phyloP scores from a whole-genome alignment of 1,140 invertebrate genomes.

The Scylla paramamosain region DNA sequence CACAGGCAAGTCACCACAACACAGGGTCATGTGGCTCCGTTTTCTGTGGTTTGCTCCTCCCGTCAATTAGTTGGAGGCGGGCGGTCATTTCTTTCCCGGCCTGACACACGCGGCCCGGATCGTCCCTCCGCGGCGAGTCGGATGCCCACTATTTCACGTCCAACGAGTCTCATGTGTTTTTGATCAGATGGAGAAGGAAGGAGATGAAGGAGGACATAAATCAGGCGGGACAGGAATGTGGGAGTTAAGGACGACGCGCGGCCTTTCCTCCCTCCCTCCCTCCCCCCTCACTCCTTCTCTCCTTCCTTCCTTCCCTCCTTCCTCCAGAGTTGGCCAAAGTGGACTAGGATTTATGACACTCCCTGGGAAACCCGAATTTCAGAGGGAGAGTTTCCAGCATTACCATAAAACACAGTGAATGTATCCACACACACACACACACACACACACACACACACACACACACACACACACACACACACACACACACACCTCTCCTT shows the following conservation, averaged over 20 bases:
- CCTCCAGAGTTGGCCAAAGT: conserved; percentile 10
- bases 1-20: too few relatives aligned
- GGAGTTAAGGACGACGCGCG: background rate
- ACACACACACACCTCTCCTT: background rate
- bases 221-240: background rate
- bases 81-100: too few relatives aligned
- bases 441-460: background rate
- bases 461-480: background rate
- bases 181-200: conserved; percentile 14
- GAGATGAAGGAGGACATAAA: background rate
- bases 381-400: background rate
- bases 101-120: too few relatives aligned
- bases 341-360: conserved; percentile 23
- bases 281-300: background rate
- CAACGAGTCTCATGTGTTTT: conserved; percentile 13
- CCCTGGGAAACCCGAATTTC: background rate
- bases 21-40: too few relatives aligned
- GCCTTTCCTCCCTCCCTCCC: background rate
- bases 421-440: background rate
- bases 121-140: background rate
- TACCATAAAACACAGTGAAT: background rate
- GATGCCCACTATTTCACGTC: background rate
- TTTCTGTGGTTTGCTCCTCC: too few relatives aligned
- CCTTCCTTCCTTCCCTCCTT: background rate
- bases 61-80: too few relatives aligned